Conservation (phyloP, 1,140 invertebrate species). For the Charaxes varanes region DNA sequence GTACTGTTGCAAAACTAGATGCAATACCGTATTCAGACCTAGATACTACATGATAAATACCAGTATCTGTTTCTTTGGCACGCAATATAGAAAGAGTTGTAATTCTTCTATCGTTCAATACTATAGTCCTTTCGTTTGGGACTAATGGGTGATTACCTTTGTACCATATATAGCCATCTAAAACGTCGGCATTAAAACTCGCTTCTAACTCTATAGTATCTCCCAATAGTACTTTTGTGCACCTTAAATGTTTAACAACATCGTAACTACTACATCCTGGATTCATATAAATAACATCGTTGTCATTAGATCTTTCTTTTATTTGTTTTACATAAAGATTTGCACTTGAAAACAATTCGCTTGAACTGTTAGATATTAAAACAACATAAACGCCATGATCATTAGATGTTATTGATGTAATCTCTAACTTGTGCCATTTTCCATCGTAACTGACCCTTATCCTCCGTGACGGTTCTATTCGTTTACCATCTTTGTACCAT, state of each 20-base stretch:
- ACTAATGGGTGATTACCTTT: slow-evolving; percentile 19
- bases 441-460: slow-evolving; percentile 14
- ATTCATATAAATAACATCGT: slow-evolving; percentile 17
- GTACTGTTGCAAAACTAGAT: slow-evolving; percentile 25
- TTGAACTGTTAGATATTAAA: slow-evolving; percentile 12
- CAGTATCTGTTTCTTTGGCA: slow-evolving; percentile 24
- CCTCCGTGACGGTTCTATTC: slow-evolving; percentile 13
- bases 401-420: slow-evolving; percentile 8
- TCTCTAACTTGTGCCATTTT: slow-evolving; percentile 22
- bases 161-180: slow-evolving; percentile 24
- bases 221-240: slow-evolving; percentile 18
- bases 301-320: slow-evolving; percentile 10
- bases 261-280: slow-evolving; percentile 2
- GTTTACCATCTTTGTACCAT: slow-evolving; percentile 30
- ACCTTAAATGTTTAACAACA: slow-evolving; percentile 13
- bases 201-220: slow-evolving; percentile 25
- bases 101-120: slow-evolving; percentile 20
- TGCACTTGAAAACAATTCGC: slow-evolving; percentile 20
- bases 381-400: slow-evolving; percentile 27
- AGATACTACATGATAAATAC: slow-evolving; percentile 27
- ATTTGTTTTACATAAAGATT: slow-evolving; percentile 18
- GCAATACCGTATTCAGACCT: slow-evolving; percentile 25
- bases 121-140: slow-evolving; percentile 22
- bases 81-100: slow-evolving; percentile 21
- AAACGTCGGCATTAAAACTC: slow-evolving; percentile 12